Base-by-base conservation (phyloP, 2,113 vertebrate genomes). In the Percina caprodes region DNA sequence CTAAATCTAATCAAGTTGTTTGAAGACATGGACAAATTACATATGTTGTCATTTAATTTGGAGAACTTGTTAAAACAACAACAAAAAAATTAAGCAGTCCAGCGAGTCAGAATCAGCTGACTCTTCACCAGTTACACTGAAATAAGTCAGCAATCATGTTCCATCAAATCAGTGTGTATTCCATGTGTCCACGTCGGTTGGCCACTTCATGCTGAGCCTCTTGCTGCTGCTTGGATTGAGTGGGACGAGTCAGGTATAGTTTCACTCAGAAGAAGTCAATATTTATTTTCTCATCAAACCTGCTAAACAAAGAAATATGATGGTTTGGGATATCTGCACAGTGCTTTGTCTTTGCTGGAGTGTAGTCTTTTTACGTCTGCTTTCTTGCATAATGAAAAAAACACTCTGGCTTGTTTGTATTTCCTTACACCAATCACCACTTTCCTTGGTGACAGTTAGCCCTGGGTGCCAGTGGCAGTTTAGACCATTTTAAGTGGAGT, bases 141-240 rank as follows among this genome's bases (percentile, higher is more conserved):
- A 63, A 74, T 30, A 58, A 62, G 65, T 62, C 48, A 54, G 69
- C 61, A 33, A 56, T 60, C 68, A 30, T n/a, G 59, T 66, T 67
- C 23, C 51, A 59, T 58, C 51, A 70, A 5, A 42, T 66, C 30
- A 66, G 21, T 39, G 23, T 70, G 65, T 51, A 23, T 62, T 74
- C 61, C 30, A 58, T 58, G 52, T 39, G 21, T 65, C 15, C 5
- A 21, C 69, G 70, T 76, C 82, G 69, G 56, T 23, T 42, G 61
- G 51, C 52, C 56, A 26, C 42, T 60, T 66, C 23, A 45, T 45
- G 58, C 51, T 67, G 58, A 69, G 69, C 13, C 54, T 55, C 49
- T 46, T 11, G 23, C 77, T 60, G 51, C 63, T 66, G 33, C 62
- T 56, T 49, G 55, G 55, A 74, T 54, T 63, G 62, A 58, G 15